Evolutionary conservation across 2,888 invertebrate species (phyloP).

Genomic region (Microctonus hyperodae): DNA sequence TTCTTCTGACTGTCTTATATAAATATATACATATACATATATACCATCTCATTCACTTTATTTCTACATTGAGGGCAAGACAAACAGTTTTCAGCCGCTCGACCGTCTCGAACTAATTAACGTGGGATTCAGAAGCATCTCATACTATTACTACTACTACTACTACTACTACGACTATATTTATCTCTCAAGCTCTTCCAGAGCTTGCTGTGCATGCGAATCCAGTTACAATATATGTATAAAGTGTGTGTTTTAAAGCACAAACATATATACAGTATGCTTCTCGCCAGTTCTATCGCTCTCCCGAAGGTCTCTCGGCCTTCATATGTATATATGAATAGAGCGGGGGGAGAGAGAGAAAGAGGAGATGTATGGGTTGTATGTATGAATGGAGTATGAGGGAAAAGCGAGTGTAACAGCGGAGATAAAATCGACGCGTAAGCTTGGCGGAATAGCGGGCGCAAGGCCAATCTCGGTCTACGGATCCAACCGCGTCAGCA

Average conservation of each 20-base stretch:
- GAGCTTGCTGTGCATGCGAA: conserved; percentile 1
- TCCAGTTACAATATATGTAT: neutral
- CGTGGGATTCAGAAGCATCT: conserved; percentile 43
- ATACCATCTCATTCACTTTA: conserved; percentile 37
- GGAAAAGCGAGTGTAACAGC: conserved; percentile 5
- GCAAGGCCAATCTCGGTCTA: conserved; percentile 22
- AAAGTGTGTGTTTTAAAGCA: neutral
- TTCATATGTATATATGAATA: conserved; percentile 3
- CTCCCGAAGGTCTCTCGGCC: neutral
- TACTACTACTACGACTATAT: no score
- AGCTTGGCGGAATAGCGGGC: conserved; percentile 9
- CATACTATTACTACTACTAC: neutral
- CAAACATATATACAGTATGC: neutral
- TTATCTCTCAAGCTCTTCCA: neutral
- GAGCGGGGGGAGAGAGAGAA: neutral
- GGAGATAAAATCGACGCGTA: conserved; percentile 28
- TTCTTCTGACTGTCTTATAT: no score
- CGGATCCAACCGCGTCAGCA: conserved; percentile 26
- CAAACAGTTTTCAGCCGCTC: conserved; percentile 55
- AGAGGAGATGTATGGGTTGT: no score
- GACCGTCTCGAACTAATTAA: conserved; percentile 58
- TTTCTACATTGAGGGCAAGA: conserved; percentile 47
- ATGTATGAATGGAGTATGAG: neutral
- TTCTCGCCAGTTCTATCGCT: neutral
- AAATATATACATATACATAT: neutral